Evolutionary conservation across 2,888 invertebrate genomes (phyloP), one percentile per base, ranked within the genome.

Genomic region (Hecatera dysodea): DNA sequence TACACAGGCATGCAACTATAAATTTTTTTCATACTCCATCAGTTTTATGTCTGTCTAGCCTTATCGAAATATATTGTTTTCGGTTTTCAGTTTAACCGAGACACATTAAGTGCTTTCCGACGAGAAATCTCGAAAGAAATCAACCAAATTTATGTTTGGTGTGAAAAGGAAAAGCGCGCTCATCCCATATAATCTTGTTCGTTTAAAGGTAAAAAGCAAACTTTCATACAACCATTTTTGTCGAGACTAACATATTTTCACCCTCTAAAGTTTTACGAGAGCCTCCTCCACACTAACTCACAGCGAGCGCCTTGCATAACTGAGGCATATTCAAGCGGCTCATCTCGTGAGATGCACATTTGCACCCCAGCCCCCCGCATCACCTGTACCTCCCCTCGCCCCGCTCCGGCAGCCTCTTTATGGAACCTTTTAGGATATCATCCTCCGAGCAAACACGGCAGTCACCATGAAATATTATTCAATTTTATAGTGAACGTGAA

Each of bases 321-420:
- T 80, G 83, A 80, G 82, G 85, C 82, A 85, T 83, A 87, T 87
- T 85, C 82, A 85, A 82, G 83, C 89, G 87, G 88, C 86, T 89
- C 89, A 89, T 89, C 89, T 88, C 85, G 84, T 88, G 90, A 90
- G 91, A 91, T 92, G 93, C 91, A 90, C 90, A 90, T 90, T 92
- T 90, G 88, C 90, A 89, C 89, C 85, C 56, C 67, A 39, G 39
- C 36, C 27, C 22, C 33, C 9, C 59, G 2, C 36, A 9, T 57
- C 61, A 9, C 61, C 56, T 24, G 42, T 8, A n/a, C 53, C 6
- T 55, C 52, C 6, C n/a, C 11, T n/a, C 39, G 29, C 50, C 36
- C 17, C 27, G 24, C 78, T 50, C 73, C 76, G 74, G 75, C 82
- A 88, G 88, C 89, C 89, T 87, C 88, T 88, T 88, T 88, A 85